Conservation (phyloP, 30 jellyfish, hydroid and myxozoan genomes). For the Aurelia coerulea region DNA sequence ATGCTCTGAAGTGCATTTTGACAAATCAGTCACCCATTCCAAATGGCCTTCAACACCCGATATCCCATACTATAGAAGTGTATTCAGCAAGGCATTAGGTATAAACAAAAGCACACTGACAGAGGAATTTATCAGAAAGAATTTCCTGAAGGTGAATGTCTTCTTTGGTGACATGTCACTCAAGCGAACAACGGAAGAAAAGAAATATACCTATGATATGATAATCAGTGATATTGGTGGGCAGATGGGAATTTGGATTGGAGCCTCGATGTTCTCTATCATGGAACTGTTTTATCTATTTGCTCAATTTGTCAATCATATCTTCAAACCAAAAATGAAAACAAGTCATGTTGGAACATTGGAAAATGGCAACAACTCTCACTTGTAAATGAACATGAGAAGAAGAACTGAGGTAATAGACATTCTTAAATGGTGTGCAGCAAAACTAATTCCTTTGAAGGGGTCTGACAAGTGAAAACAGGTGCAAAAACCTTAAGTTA, state of each 20-base stretch:
- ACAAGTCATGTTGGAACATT: no score
- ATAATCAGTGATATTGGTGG: conserved; percentile 61
- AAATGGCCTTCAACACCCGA: conserved; percentile 51
- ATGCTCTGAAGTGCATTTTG: conserved; percentile 29
- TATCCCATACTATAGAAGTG: conserved; percentile 22
- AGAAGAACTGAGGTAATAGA: no score
- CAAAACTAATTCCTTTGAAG: no score
- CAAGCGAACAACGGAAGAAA: background rate
- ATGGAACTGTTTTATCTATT: conserved; percentile 16
- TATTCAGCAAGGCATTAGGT: conserved; percentile 11
- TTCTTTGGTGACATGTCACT: conserved; percentile 45
- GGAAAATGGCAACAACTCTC: no score
- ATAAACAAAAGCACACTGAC: conserved; percentile 13
- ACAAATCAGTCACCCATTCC: conserved; percentile 9
- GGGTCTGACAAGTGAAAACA: no score
- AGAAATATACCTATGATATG: conserved; percentile 5
- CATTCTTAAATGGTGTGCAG: no score
- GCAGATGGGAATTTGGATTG: conserved; percentile 68
- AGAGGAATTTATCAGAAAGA: conserved; percentile 32
- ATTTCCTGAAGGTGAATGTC: conserved; percentile 33
- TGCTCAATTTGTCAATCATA: background rate
- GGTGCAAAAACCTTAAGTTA: no score
- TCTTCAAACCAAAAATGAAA: background rate
- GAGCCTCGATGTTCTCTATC: conserved; percentile 42
- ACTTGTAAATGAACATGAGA: no score